A percentile compares a stretch with the other conserved stretches of the same genome.
These are phyloP conservation scores for Salpingus planirostris DNA, from an alignment of 2,888 invertebrate genomes.

Conservation along the genomic window DNA sequence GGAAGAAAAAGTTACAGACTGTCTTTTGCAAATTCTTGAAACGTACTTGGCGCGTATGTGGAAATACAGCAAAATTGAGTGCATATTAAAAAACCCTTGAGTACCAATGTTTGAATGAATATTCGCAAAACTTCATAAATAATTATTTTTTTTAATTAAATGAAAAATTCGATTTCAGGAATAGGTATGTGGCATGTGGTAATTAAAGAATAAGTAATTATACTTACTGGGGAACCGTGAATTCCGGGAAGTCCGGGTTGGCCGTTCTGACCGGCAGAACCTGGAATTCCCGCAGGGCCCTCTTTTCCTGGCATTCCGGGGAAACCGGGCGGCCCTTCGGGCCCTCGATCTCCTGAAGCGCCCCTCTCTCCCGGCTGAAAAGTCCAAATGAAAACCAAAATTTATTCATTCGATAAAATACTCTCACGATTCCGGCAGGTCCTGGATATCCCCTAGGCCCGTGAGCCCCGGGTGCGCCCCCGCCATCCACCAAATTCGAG, in stretches of 20 bases:
- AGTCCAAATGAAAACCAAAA: neutral
- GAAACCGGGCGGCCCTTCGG: conserved; percentile 47
- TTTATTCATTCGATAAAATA: conserved; percentile 6
- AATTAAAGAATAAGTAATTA: too few species aligned
- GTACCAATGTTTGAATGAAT: too few species aligned
- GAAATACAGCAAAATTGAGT: too few species aligned
- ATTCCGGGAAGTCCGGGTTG: conserved; percentile 53
- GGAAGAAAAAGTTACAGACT: too few species aligned
- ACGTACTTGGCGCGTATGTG: too few species aligned
- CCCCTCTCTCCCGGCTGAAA: conserved; percentile 50
- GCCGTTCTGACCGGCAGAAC: conserved; percentile 50
- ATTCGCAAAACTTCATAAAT: too few species aligned
- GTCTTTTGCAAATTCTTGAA: too few species aligned
- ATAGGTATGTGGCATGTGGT: too few species aligned
- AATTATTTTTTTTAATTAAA: too few species aligned
- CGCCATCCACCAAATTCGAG: conserved; percentile 20
- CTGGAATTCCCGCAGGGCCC: conserved; percentile 49
- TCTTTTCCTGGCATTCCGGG: conserved; percentile 52
- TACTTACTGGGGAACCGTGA: conserved; percentile 49
- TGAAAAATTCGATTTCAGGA: too few species aligned
- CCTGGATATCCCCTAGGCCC: conserved; percentile 51
- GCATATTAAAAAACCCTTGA: too few species aligned
- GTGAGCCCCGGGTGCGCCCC: conserved; percentile 37
- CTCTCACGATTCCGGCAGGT: conserved; percentile 46
- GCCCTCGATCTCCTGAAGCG: conserved; percentile 48